Evolutionary conservation across 2,888 invertebrate genomes (phyloP).

Genomic region (Caenorhabditis angaria): DNA sequence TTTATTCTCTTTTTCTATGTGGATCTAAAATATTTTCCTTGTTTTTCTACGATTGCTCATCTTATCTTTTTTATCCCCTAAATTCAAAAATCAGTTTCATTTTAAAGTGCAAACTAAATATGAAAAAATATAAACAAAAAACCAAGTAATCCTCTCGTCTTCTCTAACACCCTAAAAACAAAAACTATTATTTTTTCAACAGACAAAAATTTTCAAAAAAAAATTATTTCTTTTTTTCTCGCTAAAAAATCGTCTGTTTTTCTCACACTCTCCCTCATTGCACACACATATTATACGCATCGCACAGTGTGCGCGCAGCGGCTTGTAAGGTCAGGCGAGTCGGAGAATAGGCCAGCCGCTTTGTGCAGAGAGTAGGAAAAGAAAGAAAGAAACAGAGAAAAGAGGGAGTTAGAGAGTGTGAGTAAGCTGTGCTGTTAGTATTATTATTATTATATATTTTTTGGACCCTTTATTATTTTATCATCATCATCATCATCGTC

Average conservation of each 20-base stretch:
- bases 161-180: no score
- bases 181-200: no score
- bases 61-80: no score
- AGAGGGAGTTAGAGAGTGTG: conserved; percentile 11
- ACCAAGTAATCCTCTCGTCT: no score
- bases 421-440: conserved; percentile 4
- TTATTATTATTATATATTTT: no score
- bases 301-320: conserved; percentile 1
- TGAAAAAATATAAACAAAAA: no score
- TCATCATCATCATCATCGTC: no score
- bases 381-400: conserved; percentile 9
- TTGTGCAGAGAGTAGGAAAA: conserved; percentile 9
- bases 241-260: neutral
- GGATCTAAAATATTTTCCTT: neutral
- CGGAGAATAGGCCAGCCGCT: neutral
- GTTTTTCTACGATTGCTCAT: no score
- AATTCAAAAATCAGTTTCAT: no score
- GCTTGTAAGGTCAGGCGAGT: conserved; percentile 10
- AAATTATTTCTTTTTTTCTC: neutral
- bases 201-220: neutral
- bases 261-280: neutral
- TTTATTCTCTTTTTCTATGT: neutral
- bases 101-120: no score
- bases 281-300: neutral
- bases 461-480: no score